Evolutionary conservation across 2,888 invertebrate genomes (phyloP).

Genomic region (Zaprionus obscuricornis): DNA sequence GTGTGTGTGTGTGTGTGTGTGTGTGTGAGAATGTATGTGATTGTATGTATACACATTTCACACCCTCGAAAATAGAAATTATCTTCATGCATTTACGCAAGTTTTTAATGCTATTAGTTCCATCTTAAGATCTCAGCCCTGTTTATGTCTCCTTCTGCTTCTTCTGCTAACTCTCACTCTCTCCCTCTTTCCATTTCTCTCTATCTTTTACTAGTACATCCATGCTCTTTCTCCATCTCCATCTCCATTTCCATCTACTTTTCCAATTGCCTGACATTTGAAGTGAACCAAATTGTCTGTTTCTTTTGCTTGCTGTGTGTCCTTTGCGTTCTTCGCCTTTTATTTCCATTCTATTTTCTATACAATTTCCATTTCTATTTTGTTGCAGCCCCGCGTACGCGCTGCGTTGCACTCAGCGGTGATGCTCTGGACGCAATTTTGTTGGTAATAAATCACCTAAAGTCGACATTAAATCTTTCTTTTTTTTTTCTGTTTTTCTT

Average conservation of each 20-base stretch:
- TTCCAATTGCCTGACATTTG: conserved; percentile 58
- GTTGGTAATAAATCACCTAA: conserved; percentile 82
- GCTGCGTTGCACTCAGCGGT: conserved; percentile 65
- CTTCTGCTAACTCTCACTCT: conserved; percentile 10
- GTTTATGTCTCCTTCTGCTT: conserved; percentile 16
- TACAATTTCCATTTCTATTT: conserved; percentile 58
- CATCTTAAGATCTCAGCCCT: conserved; percentile 69
- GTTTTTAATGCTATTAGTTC: conserved; percentile 79
- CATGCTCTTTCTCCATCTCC: conserved; percentile 19
- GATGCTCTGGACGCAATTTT: conserved; percentile 80
- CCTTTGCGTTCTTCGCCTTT: conserved; percentile 58
- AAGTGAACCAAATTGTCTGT: conserved; percentile 76
- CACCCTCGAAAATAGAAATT: conserved; percentile 80
- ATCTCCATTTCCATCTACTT: conserved; percentile 6
- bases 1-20: conserved; percentile 30
- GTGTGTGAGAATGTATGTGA: conserved; percentile 15
- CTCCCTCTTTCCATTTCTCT: conserved; percentile 14
- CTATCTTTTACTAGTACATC: background rate
- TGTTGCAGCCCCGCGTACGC: conserved; percentile 46
- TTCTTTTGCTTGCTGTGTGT: conserved; percentile 58
- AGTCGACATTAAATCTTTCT: conserved; percentile 83
- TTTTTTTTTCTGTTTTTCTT: conserved; percentile 49
- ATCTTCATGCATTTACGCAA: conserved; percentile 78
- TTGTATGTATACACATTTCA: conserved; percentile 66
- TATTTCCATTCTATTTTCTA: conserved; percentile 71